These are phyloP conservation scores for Nemotelus pantherinus DNA, from an alignment of 2,888 invertebrate species.

Conservation along the genomic window DNA sequence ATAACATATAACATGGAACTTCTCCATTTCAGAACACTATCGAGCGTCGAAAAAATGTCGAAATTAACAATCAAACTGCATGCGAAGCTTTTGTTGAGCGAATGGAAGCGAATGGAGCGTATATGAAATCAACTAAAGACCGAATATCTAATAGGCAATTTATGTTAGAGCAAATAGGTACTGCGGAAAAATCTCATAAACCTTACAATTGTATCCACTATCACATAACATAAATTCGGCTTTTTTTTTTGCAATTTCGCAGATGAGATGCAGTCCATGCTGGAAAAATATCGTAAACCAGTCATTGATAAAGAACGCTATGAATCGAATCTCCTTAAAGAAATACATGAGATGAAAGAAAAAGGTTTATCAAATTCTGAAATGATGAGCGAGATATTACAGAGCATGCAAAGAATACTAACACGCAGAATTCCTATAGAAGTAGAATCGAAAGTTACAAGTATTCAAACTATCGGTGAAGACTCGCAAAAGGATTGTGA, in stretches of 20 bases:
- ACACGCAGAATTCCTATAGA: not conserved
- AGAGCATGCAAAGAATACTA: constrained; percentile 55
- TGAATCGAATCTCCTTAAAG: constrained; percentile 57
- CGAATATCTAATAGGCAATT: constrained; percentile 56
- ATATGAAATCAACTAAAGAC: constrained; percentile 57
- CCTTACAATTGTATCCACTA: not conserved
- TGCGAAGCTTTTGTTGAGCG: constrained; percentile 60
- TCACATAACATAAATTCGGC: not conserved
- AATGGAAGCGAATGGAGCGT: constrained; percentile 58
- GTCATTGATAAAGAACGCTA: not conserved
- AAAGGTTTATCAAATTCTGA: constrained; percentile 54
- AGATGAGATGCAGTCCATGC: not conserved
- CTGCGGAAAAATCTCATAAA: not conserved
- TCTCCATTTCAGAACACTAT: constrained; percentile 57
- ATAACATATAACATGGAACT: not conserved
- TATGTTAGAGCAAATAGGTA: constrained; percentile 57
- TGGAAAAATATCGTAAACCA: constrained; percentile 11
- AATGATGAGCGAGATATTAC: constrained; percentile 55
- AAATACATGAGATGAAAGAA: constrained; percentile 62
- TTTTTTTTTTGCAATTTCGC: not conserved
- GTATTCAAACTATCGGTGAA: constrained; percentile 55
- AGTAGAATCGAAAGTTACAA: constrained; percentile 53
- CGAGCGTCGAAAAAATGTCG: constrained; percentile 61
- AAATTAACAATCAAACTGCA: constrained; percentile 59
- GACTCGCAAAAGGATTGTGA: constrained; percentile 9